Evolutionary conservation across 2,888 invertebrate genomes (phyloP).

Genomic region (Belgica antarctica): DNA sequence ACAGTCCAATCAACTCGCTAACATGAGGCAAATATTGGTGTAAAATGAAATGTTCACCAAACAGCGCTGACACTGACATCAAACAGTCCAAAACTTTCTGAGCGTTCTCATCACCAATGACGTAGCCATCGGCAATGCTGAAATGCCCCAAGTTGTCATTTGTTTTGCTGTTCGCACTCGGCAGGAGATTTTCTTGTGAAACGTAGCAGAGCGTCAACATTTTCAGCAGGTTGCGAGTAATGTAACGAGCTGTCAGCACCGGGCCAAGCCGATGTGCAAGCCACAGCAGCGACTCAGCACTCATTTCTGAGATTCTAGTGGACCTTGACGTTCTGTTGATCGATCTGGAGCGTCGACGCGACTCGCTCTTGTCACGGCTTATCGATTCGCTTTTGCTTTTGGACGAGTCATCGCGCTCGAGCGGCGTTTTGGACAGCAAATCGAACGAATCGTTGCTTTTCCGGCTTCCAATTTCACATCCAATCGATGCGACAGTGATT

Average conservation of each 20-base stretch:
- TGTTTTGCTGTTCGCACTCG: constrained; percentile 48
- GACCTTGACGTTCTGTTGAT: constrained; percentile 46
- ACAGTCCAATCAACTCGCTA: constrained; percentile 77
- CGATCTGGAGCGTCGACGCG: constrained; percentile 42
- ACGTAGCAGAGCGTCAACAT: constrained; percentile 94
- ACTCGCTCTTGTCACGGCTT: constrained; percentile 16
- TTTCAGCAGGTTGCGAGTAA: constrained; percentile 86
- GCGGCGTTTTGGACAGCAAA: constrained; percentile 49
- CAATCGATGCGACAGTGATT: constrained; percentile 60
- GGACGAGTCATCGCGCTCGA: constrained; percentile 45
- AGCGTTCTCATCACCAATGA: constrained; percentile 78
- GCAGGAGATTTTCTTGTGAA: constrained; percentile 71
- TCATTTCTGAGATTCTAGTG: constrained; percentile 78
- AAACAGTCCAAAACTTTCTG: constrained; percentile 87
- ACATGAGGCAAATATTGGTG: constrained; percentile 88
- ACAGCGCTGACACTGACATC: constrained; percentile 75
- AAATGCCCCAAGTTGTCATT: constrained; percentile 57
- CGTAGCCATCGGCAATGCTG: constrained; percentile 64
- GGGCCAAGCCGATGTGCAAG: constrained; percentile 90
- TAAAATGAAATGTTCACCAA: constrained; percentile 83
- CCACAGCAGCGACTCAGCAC: constrained; percentile 86
- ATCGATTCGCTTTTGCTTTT: constrained; percentile 44
- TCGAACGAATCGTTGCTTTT: constrained; percentile 58
- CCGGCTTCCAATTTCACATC: constrained; percentile 64
- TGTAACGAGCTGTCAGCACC: constrained; percentile 84